Evolutionary conservation across 2,113 vertebrate species (phyloP).

Genomic region (Pipra filicauda): DNA sequence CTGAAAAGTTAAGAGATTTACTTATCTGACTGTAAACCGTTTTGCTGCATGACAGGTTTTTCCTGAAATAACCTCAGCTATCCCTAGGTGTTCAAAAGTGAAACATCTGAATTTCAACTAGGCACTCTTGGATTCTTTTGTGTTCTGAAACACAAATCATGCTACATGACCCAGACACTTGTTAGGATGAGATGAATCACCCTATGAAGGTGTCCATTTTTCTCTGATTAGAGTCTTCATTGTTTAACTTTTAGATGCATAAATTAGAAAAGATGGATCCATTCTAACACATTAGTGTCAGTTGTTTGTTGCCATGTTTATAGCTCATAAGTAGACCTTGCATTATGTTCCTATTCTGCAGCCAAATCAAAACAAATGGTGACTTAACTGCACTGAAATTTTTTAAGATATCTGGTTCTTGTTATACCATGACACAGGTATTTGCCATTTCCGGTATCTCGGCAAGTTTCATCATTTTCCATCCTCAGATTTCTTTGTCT

Average conservation of each 20-base stretch:
- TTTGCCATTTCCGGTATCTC: background rate
- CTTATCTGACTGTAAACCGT: background rate
- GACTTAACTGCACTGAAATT: background rate
- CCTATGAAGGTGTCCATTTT: background rate
- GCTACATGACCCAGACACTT: background rate
- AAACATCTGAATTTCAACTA: background rate
- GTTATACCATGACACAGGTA: background rate
- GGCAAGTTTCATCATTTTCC: background rate
- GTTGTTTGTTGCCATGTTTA: background rate
- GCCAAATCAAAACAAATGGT: background rate
- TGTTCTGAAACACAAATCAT: background rate
- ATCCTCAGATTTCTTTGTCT: background rate
- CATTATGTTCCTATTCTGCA: background rate
- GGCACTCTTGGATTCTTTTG: background rate
- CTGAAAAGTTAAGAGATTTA: background rate
- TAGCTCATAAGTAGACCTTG: background rate
- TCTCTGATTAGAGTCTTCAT: background rate
- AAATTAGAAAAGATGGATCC: background rate
- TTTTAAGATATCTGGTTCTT: background rate
- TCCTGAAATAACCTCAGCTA: background rate
- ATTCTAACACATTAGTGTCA: background rate
- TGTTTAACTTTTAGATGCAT: background rate
- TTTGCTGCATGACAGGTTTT: background rate
- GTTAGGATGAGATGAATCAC: background rate
- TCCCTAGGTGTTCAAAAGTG: background rate